These are phyloP conservation scores for Teleiodes luculella DNA, from an alignment of 2,888 invertebrate species.

Conservation along the genomic window DNA sequence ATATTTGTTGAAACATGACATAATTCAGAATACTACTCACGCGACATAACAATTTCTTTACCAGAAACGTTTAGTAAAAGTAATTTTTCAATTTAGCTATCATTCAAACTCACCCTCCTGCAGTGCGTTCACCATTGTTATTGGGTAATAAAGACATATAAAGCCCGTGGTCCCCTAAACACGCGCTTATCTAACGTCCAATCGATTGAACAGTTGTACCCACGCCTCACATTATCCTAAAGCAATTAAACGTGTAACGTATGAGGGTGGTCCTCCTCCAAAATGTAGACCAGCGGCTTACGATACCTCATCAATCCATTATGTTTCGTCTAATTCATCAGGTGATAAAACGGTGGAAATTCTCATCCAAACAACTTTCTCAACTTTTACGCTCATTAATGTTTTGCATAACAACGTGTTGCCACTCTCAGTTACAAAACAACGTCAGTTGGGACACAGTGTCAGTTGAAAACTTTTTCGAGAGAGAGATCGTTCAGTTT, in stretches of 20 bases:
- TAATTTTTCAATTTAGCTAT: slow-evolving; percentile 45
- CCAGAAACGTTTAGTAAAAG: slow-evolving; percentile 20
- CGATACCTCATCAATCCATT: slow-evolving; percentile 6
- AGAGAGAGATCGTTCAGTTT: slow-evolving; percentile 31
- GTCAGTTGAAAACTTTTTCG: slow-evolving; percentile 24
- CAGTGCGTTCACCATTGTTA: slow-evolving; percentile 46
- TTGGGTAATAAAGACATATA: slow-evolving; percentile 57
- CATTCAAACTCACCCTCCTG: slow-evolving; percentile 41
- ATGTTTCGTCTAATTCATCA: slow-evolving; percentile 3
- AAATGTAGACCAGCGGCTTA: slow-evolving; percentile 1
- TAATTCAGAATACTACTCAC: slow-evolving; percentile 9
- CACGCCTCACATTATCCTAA: slow-evolving; percentile 48
- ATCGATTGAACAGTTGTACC: slow-evolving; percentile 57
- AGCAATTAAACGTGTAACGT: slow-evolving; percentile 51
- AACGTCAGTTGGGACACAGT: slow-evolving; percentile 30
- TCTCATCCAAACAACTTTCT: not conserved
- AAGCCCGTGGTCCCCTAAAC: slow-evolving; percentile 48
- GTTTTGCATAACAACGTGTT: slow-evolving; percentile 41
- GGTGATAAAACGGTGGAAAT: not conserved
- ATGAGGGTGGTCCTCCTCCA: slow-evolving; percentile 32
- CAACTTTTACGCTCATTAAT: slow-evolving; percentile 33
- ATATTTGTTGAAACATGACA: not conserved
- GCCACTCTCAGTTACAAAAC: slow-evolving; percentile 30
- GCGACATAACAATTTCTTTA: slow-evolving; percentile 15
- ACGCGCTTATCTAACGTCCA: slow-evolving; percentile 51